A percentile compares a stretch with the other conserved stretches of the same genome.
Evolutionary conservation across 2,797 vertebrate species (phyloP).

Genomic region (Lutjanus argentimaculatus): DNA sequence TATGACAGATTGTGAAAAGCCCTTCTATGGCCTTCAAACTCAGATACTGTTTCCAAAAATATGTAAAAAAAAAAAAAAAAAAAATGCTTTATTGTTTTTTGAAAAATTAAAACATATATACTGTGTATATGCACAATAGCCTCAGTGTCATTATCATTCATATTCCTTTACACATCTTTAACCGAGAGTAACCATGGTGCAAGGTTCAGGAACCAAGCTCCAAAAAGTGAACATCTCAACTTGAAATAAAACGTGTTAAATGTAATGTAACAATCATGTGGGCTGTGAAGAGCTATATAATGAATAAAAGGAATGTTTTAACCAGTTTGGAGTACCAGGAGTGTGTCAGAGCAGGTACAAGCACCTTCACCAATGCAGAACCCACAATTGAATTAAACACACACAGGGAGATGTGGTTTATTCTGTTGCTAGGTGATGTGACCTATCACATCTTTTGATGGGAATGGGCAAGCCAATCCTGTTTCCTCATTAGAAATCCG

Average conservation of each 20-base stretch:
- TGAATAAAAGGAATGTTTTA: not conserved
- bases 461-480: constrained; percentile 63
- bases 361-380: not conserved
- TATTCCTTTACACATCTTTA: not conserved
- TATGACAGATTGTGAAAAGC: not conserved
- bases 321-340: not conserved
- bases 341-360: constrained; percentile 3
- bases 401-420: constrained; percentile 43
- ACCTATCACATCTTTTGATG: constrained; percentile 66
- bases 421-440: constrained; percentile 67
- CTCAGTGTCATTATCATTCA: not conserved
- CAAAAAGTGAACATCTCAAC: not conserved
- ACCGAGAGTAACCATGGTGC: not conserved
- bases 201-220: not conserved
- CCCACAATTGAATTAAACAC: constrained; percentile 28
- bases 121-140: not conserved
- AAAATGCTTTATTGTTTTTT: not conserved
- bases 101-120: not conserved
- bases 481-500: constrained; percentile 66
- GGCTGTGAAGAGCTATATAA: not conserved
- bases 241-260: not conserved
- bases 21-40: not conserved
- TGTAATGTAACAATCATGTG: not conserved
- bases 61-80: not conserved
- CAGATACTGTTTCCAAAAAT: not conserved